phyloP scores from a whole-genome alignment of 2,113 vertebrate species.

The Pogona vitticeps region DNA sequence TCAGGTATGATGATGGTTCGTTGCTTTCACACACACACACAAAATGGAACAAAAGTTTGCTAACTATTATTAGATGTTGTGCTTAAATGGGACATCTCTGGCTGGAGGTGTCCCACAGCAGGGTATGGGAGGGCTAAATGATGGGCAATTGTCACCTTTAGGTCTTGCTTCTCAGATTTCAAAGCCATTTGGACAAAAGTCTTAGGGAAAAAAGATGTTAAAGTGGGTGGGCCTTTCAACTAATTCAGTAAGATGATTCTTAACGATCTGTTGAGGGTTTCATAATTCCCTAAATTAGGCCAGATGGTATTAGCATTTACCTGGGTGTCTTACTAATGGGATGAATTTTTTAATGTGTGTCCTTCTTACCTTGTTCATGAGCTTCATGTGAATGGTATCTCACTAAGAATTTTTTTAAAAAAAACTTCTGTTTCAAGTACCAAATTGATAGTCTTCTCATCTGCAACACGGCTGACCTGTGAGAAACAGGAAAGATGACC shows the following conservation, averaged over 20 bases:
- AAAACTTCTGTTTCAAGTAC: conserved; percentile 33
- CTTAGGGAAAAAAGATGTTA: neutral
- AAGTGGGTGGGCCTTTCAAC: neutral
- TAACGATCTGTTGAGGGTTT: neutral
- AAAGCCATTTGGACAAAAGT: neutral
- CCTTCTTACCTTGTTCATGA: conserved; percentile 18
- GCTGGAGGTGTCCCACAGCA: neutral
- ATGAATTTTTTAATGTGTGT: neutral
- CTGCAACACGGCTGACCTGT: conserved; percentile 40
- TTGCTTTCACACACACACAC: neutral
- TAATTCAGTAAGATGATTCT: neutral
- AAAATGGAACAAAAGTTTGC: neutral
- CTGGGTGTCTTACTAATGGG: neutral
- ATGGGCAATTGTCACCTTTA: too few species aligned
- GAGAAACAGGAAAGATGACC: conserved; percentile 31
- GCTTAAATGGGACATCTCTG: neutral
- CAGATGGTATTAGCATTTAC: neutral
- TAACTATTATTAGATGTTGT: neutral
- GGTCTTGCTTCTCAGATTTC: neutral
- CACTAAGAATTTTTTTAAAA: conserved; percentile 10
- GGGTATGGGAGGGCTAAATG: neutral
- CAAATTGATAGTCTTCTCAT: conserved; percentile 45
- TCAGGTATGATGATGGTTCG: neutral
- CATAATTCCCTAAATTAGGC: neutral
- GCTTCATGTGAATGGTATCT: conserved; percentile 29